Evolutionary conservation across 2,888 invertebrate genomes (phyloP), one percentile per base, ranked within the genome.

Genomic region (Palloptera scutellata): DNA sequence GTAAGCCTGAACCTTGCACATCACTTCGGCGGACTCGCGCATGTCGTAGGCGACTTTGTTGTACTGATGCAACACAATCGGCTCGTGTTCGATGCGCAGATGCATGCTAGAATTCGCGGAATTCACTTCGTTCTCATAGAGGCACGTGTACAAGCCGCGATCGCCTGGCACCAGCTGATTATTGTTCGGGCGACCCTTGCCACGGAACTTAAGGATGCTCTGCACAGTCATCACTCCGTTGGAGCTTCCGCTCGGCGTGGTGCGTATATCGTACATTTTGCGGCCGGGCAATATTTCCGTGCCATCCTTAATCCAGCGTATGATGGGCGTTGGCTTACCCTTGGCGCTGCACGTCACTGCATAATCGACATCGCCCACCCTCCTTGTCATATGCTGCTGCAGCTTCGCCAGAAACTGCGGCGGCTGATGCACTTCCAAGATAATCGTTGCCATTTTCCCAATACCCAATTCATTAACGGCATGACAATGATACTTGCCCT

Each of bases 401-500:
- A 96, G 86, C 78, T 95, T 93, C 64, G 91, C 89, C 74, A 92
- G 89, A 81, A 96, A 92, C 69, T 92, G 91, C 0, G 96, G 96
- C 1, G 95, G 93, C 79, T 96, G 96, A 81, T 95, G 91, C 0
- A 96, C 95, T 80, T 93, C 92, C 40, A 96, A 87, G 20, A 90
- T 89, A 41, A 95, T 94, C 1, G 93, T 92, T 0, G 94, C 94
- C 70, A 92, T 88, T 73, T 94, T 92, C 0, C 96, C 95, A 69
- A 91, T 92, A 1, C 96, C 96, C 74, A 95, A 87, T 83, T 94
- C 95, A 83, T 96, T 96, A 63, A 91, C 92, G 0, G 96, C 95
- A 81, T 95, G 94, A 79, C 96, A 96, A 79, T 92, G 93, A 85
- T 96, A 96, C 17, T 91, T 89, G 0, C 96, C 96, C 84, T 96